Evolutionary conservation across 2,797 vertebrate genomes (phyloP).

Genomic region (Australoheros facetus): DNA sequence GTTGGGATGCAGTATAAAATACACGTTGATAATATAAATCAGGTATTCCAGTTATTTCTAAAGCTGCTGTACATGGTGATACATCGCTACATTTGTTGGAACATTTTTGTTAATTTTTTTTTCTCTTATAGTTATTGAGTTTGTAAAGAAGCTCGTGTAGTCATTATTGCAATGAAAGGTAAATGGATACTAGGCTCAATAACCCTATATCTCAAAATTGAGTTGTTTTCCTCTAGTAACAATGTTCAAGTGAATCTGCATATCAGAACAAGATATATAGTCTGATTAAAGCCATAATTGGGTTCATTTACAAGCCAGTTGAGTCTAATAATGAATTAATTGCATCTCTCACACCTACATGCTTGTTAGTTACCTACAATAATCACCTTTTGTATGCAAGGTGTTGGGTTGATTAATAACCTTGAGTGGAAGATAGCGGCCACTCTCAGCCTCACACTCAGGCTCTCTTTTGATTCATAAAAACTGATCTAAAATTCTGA

Average conservation of each 20-base stretch:
- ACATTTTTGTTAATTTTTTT: not conserved
- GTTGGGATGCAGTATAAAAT: not conserved
- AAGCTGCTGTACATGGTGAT: not conserved
- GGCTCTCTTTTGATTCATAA: not conserved
- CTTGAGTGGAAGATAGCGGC: not conserved
- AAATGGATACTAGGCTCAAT: not conserved
- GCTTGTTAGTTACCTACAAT: not conserved
- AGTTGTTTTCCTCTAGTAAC: not conserved
- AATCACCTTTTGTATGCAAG: too few species aligned
- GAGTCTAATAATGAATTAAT: not conserved
- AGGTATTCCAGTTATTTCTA: not conserved
- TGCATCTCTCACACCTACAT: not conserved
- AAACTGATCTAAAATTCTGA: not conserved
- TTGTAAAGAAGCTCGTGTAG: not conserved
- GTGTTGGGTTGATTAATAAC: not conserved
- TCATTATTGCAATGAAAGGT: not conserved
- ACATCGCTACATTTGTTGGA: not conserved
- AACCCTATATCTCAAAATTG: not conserved
- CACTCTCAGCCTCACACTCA: not conserved
- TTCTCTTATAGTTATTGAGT: not conserved
- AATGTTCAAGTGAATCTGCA: not conserved
- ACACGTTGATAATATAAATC: not conserved
- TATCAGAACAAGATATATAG: not conserved
- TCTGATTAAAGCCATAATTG: not conserved
- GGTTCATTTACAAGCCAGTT: not conserved